Percentiles rank a stretch among this genome's conserved stretches.
Evolutionary conservation across 2,888 invertebrate species (phyloP).

Genomic region (Phoenoteleia sp.): DNA sequence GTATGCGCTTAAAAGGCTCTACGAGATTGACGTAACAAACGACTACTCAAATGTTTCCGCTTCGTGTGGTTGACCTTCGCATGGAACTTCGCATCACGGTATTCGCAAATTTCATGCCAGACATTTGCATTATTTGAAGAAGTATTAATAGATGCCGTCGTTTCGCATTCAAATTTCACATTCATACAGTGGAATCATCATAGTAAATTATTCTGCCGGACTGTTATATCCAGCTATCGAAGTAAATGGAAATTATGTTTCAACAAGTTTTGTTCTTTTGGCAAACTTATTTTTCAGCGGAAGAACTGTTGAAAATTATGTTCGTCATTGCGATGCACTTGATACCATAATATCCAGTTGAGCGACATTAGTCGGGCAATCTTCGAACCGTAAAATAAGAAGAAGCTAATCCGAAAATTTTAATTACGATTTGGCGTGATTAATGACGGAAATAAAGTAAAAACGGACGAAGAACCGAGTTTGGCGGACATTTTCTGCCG

Average conservation of each 20-base stretch:
- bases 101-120: slow-evolving; percentile 36
- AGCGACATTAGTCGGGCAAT: too few relatives aligned
- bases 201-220: slow-evolving; percentile 4
- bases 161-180: slow-evolving; percentile 18
- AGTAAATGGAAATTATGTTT: too few relatives aligned
- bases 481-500: neutral
- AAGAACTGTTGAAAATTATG: too few relatives aligned
- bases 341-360: too few relatives aligned
- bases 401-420: slow-evolving; percentile 22
- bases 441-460: too few relatives aligned
- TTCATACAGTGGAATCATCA: slow-evolving; percentile 7
- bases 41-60: slow-evolving; percentile 37
- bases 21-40: slow-evolving; percentile 31
- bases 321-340: too few relatives aligned
- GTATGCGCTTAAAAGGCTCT: slow-evolving; percentile 10
- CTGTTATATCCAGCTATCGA: neutral
- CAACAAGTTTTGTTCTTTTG: neutral
- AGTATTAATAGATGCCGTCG: slow-evolving; percentile 31
- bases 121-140: slow-evolving; percentile 38
- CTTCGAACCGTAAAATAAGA: too few relatives aligned
- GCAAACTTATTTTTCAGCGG: too few relatives aligned
- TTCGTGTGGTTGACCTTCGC: slow-evolving; percentile 35
- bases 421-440: too few relatives aligned
- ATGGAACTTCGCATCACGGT: slow-evolving; percentile 35
- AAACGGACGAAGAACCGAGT: too few relatives aligned